These are phyloP conservation scores for Limanda limanda DNA, from an alignment of 2,113 vertebrate species.

Conservation along the genomic window DNA sequence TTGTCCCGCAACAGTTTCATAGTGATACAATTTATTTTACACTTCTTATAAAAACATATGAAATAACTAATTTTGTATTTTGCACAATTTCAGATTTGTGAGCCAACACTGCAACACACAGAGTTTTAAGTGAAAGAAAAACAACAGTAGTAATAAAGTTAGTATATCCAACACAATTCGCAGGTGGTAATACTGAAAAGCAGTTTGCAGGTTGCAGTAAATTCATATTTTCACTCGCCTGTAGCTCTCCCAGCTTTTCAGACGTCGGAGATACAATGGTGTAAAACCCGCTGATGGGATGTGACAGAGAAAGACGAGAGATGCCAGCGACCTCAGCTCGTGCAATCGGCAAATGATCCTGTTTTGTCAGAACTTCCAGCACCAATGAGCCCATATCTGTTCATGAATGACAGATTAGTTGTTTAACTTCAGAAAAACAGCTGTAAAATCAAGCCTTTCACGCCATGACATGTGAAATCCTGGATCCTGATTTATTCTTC, in stretches of 20 bases:
- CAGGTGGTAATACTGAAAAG: neutral
- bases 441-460: too few species aligned
- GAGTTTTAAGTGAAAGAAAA: too few species aligned
- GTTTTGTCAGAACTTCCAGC: constrained; percentile 89
- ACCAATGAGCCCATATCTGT: constrained; percentile 94
- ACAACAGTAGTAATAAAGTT: too few species aligned
- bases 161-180: too few species aligned
- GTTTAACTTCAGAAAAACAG: neutral
- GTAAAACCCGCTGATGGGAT: constrained; percentile 89
- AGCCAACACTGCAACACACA: too few species aligned
- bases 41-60: too few species aligned
- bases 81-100: too few species aligned
- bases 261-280: constrained; percentile 88
- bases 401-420: constrained; percentile 13
- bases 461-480: neutral
- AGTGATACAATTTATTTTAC: too few species aligned
- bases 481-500: neutral
- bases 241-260: constrained; percentile 92
- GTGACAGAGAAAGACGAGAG: constrained; percentile 86
- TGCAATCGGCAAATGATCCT: constrained; percentile 88
- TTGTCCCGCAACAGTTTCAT: too few species aligned
- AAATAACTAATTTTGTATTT: too few species aligned
- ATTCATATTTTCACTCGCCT: constrained; percentile 79
- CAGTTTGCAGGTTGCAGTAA: neutral
- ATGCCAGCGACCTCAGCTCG: constrained; percentile 86